Conservation (phyloP, 1,140 invertebrate species). For the Helicoverpa zea region DNA sequence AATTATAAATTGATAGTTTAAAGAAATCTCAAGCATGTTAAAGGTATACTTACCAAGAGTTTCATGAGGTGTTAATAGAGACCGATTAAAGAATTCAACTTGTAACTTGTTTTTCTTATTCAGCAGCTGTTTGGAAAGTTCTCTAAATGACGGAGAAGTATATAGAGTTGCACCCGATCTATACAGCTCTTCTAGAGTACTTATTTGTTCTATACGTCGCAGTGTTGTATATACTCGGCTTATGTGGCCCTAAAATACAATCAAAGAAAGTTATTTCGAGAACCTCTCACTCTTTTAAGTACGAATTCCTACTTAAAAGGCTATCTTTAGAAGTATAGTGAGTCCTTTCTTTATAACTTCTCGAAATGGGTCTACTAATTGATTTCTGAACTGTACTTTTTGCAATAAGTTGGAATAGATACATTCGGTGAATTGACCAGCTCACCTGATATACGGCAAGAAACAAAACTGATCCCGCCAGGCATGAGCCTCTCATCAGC, state of each 20-base stretch:
- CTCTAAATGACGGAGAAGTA: constrained; percentile 48
- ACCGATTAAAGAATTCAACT: neutral
- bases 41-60: neutral
- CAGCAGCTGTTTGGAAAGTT: constrained; percentile 39
- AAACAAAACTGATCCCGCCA: constrained; percentile 50
- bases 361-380: too few relatives aligned
- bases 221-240: constrained; percentile 60
- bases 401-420: too few relatives aligned
- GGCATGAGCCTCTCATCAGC: constrained; percentile 38
- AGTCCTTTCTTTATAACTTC: too few relatives aligned
- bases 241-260: constrained; percentile 54
- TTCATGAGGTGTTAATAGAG: neutral
- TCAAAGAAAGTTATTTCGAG: neutral
- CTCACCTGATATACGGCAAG: constrained; percentile 54
- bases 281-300: too few relatives aligned
- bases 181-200: constrained; percentile 46
- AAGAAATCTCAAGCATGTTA: too few relatives aligned
- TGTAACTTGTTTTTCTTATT: neutral
- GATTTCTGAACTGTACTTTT: too few relatives aligned
- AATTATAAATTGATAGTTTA: too few relatives aligned
- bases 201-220: constrained; percentile 31
- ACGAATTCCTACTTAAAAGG: neutral
- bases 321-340: neutral
- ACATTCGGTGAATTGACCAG: too few relatives aligned
- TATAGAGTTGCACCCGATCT: constrained; percentile 24